Conservation (phyloP, 2,113 vertebrate species). For the Paraplagusia blochii region DNA sequence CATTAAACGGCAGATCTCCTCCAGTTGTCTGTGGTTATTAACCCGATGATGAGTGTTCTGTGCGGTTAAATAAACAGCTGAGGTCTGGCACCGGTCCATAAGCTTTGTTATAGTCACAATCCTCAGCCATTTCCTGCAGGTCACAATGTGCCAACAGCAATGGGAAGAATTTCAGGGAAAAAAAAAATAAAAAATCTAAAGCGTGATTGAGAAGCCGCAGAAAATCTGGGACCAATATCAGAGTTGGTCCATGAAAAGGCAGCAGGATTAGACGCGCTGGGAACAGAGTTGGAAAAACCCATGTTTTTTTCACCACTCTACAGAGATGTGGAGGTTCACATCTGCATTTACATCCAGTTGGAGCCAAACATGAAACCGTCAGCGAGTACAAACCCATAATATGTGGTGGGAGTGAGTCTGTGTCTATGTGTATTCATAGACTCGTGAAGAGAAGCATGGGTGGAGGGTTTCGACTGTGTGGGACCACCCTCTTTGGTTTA, state of each 20-base stretch:
- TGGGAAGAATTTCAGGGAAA: constrained; percentile 41
- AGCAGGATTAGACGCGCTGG: constrained; percentile 52
- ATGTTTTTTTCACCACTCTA: constrained; percentile 33
- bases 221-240: constrained; percentile 62
- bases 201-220: constrained; percentile 37
- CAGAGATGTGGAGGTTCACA: constrained; percentile 56
- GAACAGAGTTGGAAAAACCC: constrained; percentile 65
- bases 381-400: constrained; percentile 65
- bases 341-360: constrained; percentile 62
- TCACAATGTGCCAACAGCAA: constrained; percentile 43
- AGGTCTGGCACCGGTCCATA: constrained; percentile 49
- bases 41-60: constrained; percentile 49
- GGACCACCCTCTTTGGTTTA: constrained; percentile 61
- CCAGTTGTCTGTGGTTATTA: constrained; percentile 59
- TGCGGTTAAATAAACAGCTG: constrained; percentile 52
- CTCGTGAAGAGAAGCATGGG: constrained; percentile 48
- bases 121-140: constrained; percentile 55
- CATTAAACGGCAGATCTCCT: constrained; percentile 42
- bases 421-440: constrained; percentile 66
- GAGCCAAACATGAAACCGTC: constrained; percentile 62
- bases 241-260: constrained; percentile 38
- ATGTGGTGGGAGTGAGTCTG: constrained; percentile 54
- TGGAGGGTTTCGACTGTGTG: constrained; percentile 44
- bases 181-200: constrained; percentile 21
- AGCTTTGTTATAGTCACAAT: constrained; percentile 63